phyloP scores from a whole-genome alignment of 2,113 vertebrate species.

The Pardalotus punctatus region DNA sequence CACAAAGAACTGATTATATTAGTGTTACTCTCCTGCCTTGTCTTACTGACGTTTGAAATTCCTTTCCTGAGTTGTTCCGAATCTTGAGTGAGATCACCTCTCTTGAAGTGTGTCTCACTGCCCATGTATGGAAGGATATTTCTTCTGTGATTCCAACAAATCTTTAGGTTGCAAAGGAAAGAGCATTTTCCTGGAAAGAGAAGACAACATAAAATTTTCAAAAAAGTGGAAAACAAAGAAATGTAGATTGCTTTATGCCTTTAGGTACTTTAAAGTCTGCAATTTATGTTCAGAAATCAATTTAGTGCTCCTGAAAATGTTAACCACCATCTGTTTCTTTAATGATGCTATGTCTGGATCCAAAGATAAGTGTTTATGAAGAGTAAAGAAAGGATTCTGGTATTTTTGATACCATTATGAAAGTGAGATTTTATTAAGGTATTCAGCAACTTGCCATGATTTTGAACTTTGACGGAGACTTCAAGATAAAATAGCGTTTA shows the following conservation, averaged over 20 bases:
- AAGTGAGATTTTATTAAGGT: background rate
- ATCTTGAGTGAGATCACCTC: background rate
- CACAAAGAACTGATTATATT: background rate
- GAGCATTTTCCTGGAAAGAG: background rate
- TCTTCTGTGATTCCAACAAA: background rate
- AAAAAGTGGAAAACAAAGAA: background rate
- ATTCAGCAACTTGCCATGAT: background rate
- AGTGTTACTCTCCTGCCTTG: background rate
- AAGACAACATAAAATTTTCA: background rate
- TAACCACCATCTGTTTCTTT: constrained; percentile 32
- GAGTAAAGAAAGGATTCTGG: background rate
- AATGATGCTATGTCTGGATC: background rate
- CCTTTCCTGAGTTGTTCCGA: background rate
- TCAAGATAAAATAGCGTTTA: background rate
- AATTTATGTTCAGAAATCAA: background rate
- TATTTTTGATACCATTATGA: background rate
- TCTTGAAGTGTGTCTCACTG: background rate
- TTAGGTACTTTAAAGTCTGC: background rate
- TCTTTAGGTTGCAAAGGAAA: background rate
- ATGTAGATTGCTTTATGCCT: background rate
- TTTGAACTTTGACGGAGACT: background rate
- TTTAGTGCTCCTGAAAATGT: background rate
- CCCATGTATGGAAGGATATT: background rate
- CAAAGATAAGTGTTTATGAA: background rate
- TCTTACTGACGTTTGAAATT: background rate